Evolutionary conservation across 1,140 invertebrate genomes (phyloP), one percentile per base, ranked within the genome.

Genomic region (Drosophila kohkoa): DNA sequence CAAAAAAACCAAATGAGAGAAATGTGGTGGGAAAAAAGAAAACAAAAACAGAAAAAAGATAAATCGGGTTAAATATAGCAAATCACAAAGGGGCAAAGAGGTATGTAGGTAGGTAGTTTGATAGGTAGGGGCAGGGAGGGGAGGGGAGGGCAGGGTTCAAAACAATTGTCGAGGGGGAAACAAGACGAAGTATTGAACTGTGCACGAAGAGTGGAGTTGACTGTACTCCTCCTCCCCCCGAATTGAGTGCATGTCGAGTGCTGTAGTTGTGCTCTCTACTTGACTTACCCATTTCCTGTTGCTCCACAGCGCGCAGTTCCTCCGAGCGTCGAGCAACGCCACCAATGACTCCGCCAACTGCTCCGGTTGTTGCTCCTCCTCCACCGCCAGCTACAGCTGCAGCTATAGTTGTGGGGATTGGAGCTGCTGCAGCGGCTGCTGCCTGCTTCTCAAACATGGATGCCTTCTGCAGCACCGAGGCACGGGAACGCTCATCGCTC

Each of bases 401-500:
- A 3, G 76, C 55, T 5, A 68, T 58, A 13, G 81, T 51, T 1
- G 15, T 32, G 15, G 69, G 38, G 1, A 45, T 7, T 0, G 81
- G 67, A 35, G 65, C 54, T n/a, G 85, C 70, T 5, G 77, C 78
- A 5, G 76, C 77, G 2, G 78, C 80, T 8, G 89, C 90, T 32
- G 91, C 92, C 41, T 86, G 85, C 76, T 92, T 92, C 66, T 92
- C 92, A 57, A 92, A 92, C 92, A 92, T 92, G 11, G 92, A 92
- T 4, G 90, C 85, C 73, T 92, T 92, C 38, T 92, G 91, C 41
- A 92, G 57, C 1, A 92, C 92, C 1, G 92, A 92, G 55, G 91
- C 92, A 15, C 90, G 76, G 0, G 88, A 91, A 35, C 88, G 79
- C 43, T 92, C 91, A 32, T 92, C 92, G 30, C 75, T 63, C 11